Evolutionary conservation across 2,113 vertebrate species (phyloP).

Genomic region (Anguilla japonica): DNA sequence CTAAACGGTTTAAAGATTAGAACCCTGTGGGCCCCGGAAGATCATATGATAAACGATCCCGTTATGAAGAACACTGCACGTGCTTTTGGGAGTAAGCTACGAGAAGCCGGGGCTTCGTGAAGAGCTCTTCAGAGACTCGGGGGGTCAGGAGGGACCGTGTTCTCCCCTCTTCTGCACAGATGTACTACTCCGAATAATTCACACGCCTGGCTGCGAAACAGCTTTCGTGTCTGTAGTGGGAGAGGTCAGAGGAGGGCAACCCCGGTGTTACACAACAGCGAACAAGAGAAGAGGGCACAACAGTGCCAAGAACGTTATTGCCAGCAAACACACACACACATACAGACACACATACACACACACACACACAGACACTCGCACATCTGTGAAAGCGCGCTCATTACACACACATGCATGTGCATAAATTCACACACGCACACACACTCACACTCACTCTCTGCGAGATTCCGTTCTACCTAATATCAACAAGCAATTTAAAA

Average conservation of each 20-base stretch:
- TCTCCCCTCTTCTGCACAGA: background rate
- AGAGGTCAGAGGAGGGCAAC: background rate
- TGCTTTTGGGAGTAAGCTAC: background rate
- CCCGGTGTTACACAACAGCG: too few relatives aligned
- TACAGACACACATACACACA: too few relatives aligned
- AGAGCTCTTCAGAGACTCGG: background rate
- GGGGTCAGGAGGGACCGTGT: background rate
- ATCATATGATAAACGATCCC: background rate
- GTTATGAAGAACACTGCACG: background rate
- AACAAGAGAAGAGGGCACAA: too few relatives aligned
- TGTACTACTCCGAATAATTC: background rate
- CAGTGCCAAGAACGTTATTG: too few relatives aligned
- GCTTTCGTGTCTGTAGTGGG: background rate
- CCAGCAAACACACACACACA: too few relatives aligned
- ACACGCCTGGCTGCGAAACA: background rate
- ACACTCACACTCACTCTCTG: too few relatives aligned
- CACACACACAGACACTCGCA: too few relatives aligned
- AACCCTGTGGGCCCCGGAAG: background rate
- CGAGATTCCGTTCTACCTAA: too few relatives aligned
- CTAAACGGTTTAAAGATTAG: background rate
- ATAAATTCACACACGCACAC: too few relatives aligned
- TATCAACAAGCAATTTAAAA: too few relatives aligned
- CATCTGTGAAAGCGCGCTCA: too few relatives aligned
- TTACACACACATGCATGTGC: too few relatives aligned
- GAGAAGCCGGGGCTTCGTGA: background rate